Conservation (phyloP, 2,113 vertebrate genomes). For the Panthera leo region DNA sequence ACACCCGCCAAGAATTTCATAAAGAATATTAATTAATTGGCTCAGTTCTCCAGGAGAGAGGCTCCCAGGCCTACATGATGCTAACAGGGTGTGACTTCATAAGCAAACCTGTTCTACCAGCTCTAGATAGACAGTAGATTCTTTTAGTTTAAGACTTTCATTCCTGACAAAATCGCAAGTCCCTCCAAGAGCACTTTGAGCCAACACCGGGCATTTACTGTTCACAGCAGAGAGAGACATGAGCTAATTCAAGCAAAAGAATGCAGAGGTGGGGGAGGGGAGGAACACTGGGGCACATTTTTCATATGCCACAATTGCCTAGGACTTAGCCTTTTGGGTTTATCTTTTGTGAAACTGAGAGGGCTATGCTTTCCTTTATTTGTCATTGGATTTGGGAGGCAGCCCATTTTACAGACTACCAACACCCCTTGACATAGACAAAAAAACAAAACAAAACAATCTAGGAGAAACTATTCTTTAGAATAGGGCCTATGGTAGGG, state of each 20-base stretch:
- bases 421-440: background rate
- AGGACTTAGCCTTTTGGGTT: background rate
- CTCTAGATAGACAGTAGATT: conserved; percentile 7
- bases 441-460: background rate
- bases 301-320: background rate
- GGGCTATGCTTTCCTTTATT: background rate
- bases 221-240: background rate
- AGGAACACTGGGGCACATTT: background rate
- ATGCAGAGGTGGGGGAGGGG: background rate
- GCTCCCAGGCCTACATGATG: background rate
- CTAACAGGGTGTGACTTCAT: background rate
- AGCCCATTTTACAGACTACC: background rate
- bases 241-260: background rate
- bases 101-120: conserved; percentile 58
- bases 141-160: conserved; percentile 26
- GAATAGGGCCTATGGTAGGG: background rate
- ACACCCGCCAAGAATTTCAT: conserved; percentile 14
- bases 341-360: background rate
- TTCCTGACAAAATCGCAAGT: conserved; percentile 20
- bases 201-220: background rate
- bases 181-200: background rate
- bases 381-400: background rate
- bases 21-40: conserved; percentile 19
- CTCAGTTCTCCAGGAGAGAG: conserved; percentile 28
- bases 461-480: background rate